phyloP scores from a whole-genome alignment of 2,797 vertebrate species.

The Coregonus sp. region DNA sequence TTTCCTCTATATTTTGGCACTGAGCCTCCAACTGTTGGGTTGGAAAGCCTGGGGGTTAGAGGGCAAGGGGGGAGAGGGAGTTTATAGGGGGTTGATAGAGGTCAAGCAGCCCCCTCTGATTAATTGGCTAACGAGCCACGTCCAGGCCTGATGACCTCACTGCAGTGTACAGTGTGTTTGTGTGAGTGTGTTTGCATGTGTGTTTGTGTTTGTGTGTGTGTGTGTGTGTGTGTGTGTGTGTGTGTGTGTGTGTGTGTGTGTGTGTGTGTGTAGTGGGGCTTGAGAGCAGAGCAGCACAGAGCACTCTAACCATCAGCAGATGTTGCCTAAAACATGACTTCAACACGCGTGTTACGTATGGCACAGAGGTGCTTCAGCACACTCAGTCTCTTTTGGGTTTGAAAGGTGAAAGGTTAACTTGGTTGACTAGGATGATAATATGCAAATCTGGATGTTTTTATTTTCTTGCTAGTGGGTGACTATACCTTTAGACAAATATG shows the following conservation, averaged over 20 bases:
- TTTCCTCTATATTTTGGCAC: constrained; percentile 50
- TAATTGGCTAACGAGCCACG: constrained; percentile 55
- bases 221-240: constrained; percentile 40
- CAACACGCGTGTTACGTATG: constrained; percentile 27
- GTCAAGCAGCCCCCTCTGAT: constrained; percentile 41
- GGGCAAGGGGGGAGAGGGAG: constrained; percentile 1
- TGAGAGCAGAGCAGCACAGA: constrained; percentile 58
- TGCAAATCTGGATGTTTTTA: not conserved
- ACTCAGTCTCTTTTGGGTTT: not conserved
- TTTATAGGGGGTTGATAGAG: constrained; percentile 1
- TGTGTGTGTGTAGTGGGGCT: constrained; percentile 59
- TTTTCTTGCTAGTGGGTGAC: not conserved
- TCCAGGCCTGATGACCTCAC: constrained; percentile 75
- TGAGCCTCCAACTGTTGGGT: constrained; percentile 54
- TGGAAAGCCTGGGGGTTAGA: constrained; percentile 52
- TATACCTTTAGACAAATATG: not conserved
- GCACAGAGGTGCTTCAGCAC: not conserved
- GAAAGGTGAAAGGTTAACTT: not conserved
- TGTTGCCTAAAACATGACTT: constrained; percentile 75
- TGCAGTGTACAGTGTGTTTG: constrained; percentile 41
- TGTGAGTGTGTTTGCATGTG: constrained; percentile 65
- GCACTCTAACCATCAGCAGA: constrained; percentile 78
- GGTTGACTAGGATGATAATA: not conserved
- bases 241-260: constrained; percentile 38
- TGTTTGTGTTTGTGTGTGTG: constrained; percentile 42